These are phyloP conservation scores for Synanceia verrucosa DNA, from an alignment of 2,797 vertebrate species.

Conservation along the genomic window DNA sequence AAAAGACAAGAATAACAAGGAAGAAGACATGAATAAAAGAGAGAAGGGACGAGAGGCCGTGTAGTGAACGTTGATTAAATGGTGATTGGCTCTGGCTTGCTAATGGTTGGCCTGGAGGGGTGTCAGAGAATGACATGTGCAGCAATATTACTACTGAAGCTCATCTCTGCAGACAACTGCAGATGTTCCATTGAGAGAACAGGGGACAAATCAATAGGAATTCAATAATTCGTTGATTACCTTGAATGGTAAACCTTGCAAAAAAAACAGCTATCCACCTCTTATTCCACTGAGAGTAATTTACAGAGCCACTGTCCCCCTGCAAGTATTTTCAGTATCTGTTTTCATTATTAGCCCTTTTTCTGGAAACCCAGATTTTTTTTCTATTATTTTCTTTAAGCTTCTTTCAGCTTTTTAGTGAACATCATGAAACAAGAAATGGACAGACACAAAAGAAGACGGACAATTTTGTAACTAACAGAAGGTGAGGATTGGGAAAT, in stretches of 20 bases:
- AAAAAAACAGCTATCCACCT: constrained; percentile 15
- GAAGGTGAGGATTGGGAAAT: background rate
- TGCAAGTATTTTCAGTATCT: background rate
- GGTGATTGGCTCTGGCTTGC: constrained; percentile 79
- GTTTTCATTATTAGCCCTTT: background rate
- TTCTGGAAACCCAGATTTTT: background rate
- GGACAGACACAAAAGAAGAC: background rate
- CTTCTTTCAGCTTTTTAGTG: background rate
- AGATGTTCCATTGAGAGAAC: constrained; percentile 16
- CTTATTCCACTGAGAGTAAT: constrained; percentile 12
- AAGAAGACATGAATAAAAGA: constrained; percentile 63
- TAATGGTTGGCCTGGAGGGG: constrained; percentile 80
- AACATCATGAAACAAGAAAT: background rate
- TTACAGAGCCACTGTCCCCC: background rate
- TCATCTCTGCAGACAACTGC: constrained; percentile 37
- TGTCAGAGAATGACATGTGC: constrained; percentile 67
- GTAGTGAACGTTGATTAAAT: constrained; percentile 78
- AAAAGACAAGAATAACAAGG: constrained; percentile 60
- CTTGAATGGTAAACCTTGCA: constrained; percentile 28
- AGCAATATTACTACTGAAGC: constrained; percentile 37
- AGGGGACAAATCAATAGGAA: constrained; percentile 39
- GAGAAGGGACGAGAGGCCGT: constrained; percentile 43
- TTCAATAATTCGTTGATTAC: constrained; percentile 38
- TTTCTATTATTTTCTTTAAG: background rate
- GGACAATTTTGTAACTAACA: background rate